Percentiles rank a stretch among this genome's conserved stretches.
Conservation (phyloP, 64 coral and sea anemone species). For the Montipora cactus region DNA sequence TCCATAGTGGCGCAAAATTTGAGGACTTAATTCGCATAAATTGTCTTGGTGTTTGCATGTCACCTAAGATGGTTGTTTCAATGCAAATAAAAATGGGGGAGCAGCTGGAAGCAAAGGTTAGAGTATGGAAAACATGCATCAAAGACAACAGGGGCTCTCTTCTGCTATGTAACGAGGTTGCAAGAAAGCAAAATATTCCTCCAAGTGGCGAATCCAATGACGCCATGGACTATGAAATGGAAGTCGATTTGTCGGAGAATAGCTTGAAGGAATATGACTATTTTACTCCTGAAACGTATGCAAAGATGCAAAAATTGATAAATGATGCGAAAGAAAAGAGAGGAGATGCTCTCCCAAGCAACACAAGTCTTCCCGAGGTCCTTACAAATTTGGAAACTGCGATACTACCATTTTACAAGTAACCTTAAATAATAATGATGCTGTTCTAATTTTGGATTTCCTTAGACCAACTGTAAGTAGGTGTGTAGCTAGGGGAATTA, state of each 20-base stretch:
- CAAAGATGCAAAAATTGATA: background rate
- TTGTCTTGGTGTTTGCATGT: no score
- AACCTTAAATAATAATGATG: no score
- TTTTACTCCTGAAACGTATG: background rate
- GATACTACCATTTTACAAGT: no score
- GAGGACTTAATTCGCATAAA: background rate
- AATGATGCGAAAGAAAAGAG: no score
- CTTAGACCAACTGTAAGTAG: no score
- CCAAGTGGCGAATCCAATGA: background rate
- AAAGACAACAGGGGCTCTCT: background rate
- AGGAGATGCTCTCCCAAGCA: no score
- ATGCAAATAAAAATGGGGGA: background rate
- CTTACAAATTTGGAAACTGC: no score
- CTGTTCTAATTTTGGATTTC: no score
- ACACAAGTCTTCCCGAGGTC: no score
- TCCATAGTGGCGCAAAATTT: conserved; percentile 10
- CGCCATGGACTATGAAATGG: background rate
- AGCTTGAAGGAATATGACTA: background rate
- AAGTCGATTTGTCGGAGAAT: background rate
- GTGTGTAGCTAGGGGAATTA: no score
- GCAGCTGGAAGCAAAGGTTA: background rate
- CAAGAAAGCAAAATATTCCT: background rate
- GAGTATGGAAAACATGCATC: background rate
- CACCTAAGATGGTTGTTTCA: no score
- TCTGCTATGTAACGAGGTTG: background rate